Conservation (phyloP, 2,113 vertebrate species). For the Nipponia nippon region DNA sequence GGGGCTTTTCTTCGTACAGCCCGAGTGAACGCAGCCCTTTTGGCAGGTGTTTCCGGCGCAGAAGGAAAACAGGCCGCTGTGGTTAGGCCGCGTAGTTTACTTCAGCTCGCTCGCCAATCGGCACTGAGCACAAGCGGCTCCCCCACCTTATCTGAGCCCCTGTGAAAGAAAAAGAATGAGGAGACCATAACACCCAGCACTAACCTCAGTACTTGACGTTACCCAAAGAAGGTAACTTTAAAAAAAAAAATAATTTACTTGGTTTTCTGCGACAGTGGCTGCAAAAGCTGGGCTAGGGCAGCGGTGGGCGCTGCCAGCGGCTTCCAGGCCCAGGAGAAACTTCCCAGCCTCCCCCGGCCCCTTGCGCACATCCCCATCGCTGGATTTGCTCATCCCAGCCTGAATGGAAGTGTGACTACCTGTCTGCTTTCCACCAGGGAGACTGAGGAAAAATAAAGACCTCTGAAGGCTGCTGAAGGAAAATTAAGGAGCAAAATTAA, state of each 20-base stretch:
- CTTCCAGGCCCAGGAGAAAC: background rate
- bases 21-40: conserved; percentile 6
- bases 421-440: background rate
- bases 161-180: background rate
- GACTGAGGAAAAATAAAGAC: background rate
- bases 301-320: background rate
- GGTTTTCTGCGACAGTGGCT: background rate
- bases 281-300: background rate
- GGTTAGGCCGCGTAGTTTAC: conserved; percentile 60
- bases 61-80: conserved; percentile 76
- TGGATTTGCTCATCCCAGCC: background rate
- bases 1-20: conserved; percentile 20
- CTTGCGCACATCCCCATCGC: rapidly evolving
- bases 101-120: conserved; percentile 20
- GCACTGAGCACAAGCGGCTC: background rate
- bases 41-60: conserved; percentile 89
- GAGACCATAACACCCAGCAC: background rate
- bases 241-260: background rate
- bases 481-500: background rate
- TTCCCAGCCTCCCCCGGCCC: rapidly evolving
- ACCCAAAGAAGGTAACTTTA: background rate
- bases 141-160: background rate
- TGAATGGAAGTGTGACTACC: background rate
- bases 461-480: background rate
- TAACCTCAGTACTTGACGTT: background rate